Conservation (phyloP, 1,140 invertebrate genomes). For the Scaptodrosophila lebanonensis region DNA sequence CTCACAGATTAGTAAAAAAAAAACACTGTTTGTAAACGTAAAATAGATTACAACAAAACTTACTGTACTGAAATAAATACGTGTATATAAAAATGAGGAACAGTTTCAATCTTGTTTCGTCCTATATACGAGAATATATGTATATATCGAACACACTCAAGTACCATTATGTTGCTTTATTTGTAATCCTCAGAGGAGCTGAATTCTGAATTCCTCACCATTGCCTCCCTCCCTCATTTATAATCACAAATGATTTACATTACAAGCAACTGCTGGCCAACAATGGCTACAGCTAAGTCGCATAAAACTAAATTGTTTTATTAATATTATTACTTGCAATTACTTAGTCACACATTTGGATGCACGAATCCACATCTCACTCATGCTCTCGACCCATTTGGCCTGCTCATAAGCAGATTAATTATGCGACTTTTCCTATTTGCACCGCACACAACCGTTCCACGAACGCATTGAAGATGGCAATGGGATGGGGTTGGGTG, state of each 20-base stretch:
- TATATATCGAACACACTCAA: too few relatives aligned
- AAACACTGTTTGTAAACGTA: too few relatives aligned
- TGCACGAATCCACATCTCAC: conserved; percentile 4
- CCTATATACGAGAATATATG: too few relatives aligned
- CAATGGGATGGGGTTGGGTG: conserved; percentile 1
- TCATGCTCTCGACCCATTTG: conserved; percentile 18
- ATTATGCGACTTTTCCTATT: conserved; percentile 65
- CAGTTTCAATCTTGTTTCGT: too few relatives aligned
- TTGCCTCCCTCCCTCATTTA: too few relatives aligned
- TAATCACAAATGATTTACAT: conserved; percentile 49
- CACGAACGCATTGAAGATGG: conserved; percentile 32
- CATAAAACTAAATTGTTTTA: conserved; percentile 63
- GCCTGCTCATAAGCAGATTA: conserved; percentile 62
- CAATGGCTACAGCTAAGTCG: neutral
- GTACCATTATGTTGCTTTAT: too few relatives aligned
- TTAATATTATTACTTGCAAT: conserved; percentile 61
- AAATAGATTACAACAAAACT: too few relatives aligned
- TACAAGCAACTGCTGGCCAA: conserved; percentile 31
- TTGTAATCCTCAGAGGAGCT: too few relatives aligned
- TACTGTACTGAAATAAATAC: too few relatives aligned
- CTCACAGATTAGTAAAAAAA: too few relatives aligned
- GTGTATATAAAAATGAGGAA: too few relatives aligned
- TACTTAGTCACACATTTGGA: conserved; percentile 55
- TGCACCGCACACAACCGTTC: conserved; percentile 28
- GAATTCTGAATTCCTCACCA: too few relatives aligned